These are phyloP conservation scores for Ictalurus punctatus DNA, from an alignment of 2,113 vertebrate species.

Conservation along the genomic window DNA sequence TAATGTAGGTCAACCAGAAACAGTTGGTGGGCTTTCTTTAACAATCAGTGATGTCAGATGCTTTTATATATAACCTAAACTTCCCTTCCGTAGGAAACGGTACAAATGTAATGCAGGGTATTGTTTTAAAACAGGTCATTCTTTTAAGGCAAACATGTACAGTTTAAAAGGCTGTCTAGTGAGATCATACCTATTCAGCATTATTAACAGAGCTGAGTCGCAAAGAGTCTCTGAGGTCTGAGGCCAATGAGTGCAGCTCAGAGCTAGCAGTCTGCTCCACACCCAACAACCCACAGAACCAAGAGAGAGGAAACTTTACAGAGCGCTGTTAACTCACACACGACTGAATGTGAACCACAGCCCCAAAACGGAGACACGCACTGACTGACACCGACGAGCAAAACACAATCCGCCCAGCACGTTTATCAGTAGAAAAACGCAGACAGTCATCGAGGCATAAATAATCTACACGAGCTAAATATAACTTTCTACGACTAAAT, in stretches of 20 bases:
- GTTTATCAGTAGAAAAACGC: not conserved
- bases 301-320: slow-evolving; percentile 42
- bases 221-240: slow-evolving; percentile 15
- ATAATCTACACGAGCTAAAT: not conserved
- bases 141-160: not conserved
- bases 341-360: slow-evolving; percentile 33
- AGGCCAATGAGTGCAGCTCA: slow-evolving; percentile 29
- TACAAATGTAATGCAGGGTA: not conserved
- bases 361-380: not conserved
- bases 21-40: slow-evolving; percentile 25
- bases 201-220: slow-evolving; percentile 19
- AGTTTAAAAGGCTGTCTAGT: not conserved
- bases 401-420: not conserved
- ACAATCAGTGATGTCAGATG: slow-evolving; percentile 38
- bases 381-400: not conserved
- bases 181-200: slow-evolving; percentile 31
- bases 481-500: not conserved
- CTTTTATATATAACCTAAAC: slow-evolving; percentile 26
- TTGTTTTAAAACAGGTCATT: not conserved
- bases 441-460: not conserved
- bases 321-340: slow-evolving; percentile 28
- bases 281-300: slow-evolving; percentile 20
- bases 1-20: slow-evolving; percentile 59
- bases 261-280: slow-evolving; percentile 32
- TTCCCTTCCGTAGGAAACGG: not conserved